Evolutionary conservation across 2,113 vertebrate species (phyloP).

Genomic region (Miniopterus natalensis): DNA sequence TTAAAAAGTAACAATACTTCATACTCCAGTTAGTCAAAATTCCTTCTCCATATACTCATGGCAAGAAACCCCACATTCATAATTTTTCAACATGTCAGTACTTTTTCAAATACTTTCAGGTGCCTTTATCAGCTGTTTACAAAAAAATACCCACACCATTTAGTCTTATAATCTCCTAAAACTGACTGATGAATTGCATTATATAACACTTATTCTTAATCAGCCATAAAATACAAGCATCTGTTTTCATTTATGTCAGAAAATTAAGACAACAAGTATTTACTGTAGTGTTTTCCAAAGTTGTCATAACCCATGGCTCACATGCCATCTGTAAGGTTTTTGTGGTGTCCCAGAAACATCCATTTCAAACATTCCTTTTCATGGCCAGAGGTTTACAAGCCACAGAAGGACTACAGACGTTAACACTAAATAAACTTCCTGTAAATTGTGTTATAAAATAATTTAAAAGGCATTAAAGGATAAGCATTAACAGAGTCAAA

Average conservation of each 20-base stretch:
- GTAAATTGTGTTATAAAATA: background rate
- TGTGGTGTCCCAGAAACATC: slow-evolving; percentile 52
- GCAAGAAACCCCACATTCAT: background rate
- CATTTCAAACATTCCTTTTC: slow-evolving; percentile 57
- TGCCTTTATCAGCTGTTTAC: slow-evolving; percentile 67
- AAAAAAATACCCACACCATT: slow-evolving; percentile 46
- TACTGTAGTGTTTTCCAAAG: slow-evolving; percentile 74
- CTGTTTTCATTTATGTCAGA: slow-evolving; percentile 86
- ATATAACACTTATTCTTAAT: slow-evolving; percentile 79
- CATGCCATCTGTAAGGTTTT: slow-evolving; percentile 61
- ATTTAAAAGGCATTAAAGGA: slow-evolving; percentile 66
- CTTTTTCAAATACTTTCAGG: slow-evolving; percentile 56
- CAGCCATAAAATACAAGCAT: slow-evolving; percentile 77
- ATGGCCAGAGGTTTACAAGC: slow-evolving; percentile 19
- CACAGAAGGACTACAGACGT: slow-evolving; percentile 65
- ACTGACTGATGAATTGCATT: slow-evolving; percentile 72
- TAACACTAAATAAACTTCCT: slow-evolving; percentile 71
- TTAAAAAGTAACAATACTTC: slow-evolving; percentile 9
- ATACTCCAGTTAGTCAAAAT: slow-evolving; percentile 18
- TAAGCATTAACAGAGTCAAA: slow-evolving; percentile 42
- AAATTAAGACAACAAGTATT: slow-evolving; percentile 83
- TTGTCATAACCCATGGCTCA: slow-evolving; percentile 38
- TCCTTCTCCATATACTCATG: slow-evolving; percentile 7
- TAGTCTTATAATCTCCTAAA: slow-evolving; percentile 67
- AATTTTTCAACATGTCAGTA: background rate